phyloP scores from a whole-genome alignment of 2,113 vertebrate genomes.

The Proteles cristata region DNA sequence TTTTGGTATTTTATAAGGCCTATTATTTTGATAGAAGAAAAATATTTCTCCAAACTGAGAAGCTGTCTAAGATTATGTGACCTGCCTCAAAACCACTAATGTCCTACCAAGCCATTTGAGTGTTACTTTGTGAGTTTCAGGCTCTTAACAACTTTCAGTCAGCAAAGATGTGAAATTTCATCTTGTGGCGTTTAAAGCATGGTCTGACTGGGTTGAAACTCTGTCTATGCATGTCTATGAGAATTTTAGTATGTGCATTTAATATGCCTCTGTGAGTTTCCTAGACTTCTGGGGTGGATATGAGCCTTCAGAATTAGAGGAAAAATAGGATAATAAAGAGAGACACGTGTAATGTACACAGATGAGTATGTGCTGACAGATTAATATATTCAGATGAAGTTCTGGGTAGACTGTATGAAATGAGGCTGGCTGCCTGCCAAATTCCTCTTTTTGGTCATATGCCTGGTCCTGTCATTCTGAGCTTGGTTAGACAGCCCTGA shows the following conservation, averaged over 20 bases:
- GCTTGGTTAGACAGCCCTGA: slow-evolving; percentile 67
- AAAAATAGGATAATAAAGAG: slow-evolving; percentile 51
- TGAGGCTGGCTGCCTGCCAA: slow-evolving; percentile 48
- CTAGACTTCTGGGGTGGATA: slow-evolving; percentile 33
- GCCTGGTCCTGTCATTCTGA: slow-evolving; percentile 56
- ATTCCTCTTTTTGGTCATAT: slow-evolving; percentile 24
- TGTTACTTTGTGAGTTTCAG: neutral
- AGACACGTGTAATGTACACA: slow-evolving; percentile 30
- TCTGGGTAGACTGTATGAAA: slow-evolving; percentile 21
- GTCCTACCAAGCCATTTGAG: neutral
- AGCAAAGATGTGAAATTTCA: slow-evolving; percentile 15
- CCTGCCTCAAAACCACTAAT: neutral
- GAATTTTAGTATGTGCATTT: slow-evolving; percentile 8
- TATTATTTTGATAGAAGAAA: neutral
- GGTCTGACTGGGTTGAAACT: neutral
- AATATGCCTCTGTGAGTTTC: slow-evolving; percentile 10
- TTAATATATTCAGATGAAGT: slow-evolving; percentile 52
- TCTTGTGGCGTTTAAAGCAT: neutral
- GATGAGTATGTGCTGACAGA: slow-evolving; percentile 63
- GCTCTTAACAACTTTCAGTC: neutral
- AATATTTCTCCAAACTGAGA: neutral
- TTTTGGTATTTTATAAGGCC: neutral
- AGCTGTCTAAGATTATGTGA: neutral
- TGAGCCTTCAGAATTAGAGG: slow-evolving; percentile 49
- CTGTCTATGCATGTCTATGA: neutral